Evolutionary conservation across 2,113 vertebrate species (phyloP).

Genomic region (human): GRCh38 chr4:43866501-43867000

Average conservation of each 20-base stretch:
- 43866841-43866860: neutral
- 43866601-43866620: neutral
- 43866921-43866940: neutral
- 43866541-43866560: neutral
- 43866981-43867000: neutral
- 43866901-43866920: neutral
- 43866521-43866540: neutral
- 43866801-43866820: neutral
- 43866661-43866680: neutral
- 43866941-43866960: neutral
- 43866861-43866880: neutral
- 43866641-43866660: neutral
- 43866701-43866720: neutral
- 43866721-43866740: neutral
- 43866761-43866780: neutral
- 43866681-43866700: neutral
- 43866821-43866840: neutral
- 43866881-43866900: neutral
- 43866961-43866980: neutral
- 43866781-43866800: neutral
- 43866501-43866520: neutral
- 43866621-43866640: neutral
- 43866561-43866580: neutral
- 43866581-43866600: neutral
- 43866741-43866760: neutral